A percentile compares a stretch with the other conserved stretches of the same genome.
Evolutionary conservation across 2,797 vertebrate species (phyloP).

Genomic region (Urophycis tenuis): DNA sequence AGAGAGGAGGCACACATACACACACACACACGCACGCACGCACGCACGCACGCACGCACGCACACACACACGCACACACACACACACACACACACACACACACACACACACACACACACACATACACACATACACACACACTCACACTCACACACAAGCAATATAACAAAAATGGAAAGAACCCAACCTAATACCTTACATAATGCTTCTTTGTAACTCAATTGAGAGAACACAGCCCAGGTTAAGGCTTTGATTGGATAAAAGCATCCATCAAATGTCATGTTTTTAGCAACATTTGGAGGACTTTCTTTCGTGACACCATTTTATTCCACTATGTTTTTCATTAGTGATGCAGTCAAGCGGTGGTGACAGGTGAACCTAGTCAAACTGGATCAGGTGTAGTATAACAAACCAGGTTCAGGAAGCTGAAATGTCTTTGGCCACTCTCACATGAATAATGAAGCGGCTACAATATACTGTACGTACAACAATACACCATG

Average conservation of each 20-base stretch:
- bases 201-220: neutral
- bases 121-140: neutral
- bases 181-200: neutral
- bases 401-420: neutral
- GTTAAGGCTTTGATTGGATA: neutral
- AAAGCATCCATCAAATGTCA: neutral
- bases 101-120: neutral
- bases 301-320: neutral
- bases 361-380: neutral
- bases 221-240: neutral
- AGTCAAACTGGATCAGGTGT: neutral
- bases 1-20: conserved; percentile 13
- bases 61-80: neutral
- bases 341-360: neutral
- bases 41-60: neutral
- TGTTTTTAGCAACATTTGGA: neutral
- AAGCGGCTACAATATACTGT: neutral
- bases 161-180: neutral
- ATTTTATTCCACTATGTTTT: neutral
- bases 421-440: neutral
- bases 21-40: neutral
- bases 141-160: neutral
- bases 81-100: neutral
- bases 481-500: neutral
- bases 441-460: neutral